Evolutionary conservation across 2,113 vertebrate genomes (phyloP).

Genomic region (Formicarius rufipectus): DNA sequence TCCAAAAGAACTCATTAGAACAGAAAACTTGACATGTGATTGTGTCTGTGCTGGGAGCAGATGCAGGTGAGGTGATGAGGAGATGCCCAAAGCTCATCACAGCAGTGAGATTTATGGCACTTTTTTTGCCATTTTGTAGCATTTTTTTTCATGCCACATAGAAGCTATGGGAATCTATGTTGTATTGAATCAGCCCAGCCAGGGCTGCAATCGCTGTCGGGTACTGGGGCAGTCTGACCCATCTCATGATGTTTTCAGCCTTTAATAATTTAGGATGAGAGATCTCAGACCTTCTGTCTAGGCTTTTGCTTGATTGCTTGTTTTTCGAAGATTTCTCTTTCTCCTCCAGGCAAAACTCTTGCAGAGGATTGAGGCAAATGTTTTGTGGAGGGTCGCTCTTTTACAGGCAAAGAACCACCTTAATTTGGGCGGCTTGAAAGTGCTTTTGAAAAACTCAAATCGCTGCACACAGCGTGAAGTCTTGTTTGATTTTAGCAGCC

Average conservation of each 20-base stretch:
- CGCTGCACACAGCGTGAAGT: background rate
- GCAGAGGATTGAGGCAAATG: background rate
- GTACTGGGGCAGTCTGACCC: background rate
- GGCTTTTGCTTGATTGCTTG: background rate
- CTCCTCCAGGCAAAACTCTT: background rate
- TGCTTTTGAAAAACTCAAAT: background rate
- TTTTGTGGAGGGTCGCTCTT: background rate
- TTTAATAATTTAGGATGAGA: background rate
- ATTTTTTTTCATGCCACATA: background rate
- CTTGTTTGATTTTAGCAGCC: background rate
- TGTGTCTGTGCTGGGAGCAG: accelerated
- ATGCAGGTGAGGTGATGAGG: background rate
- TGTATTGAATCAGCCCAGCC: background rate
- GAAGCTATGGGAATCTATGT: background rate
- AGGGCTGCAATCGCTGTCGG: background rate
- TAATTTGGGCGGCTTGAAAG: conserved; percentile 7
- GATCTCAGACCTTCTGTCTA: background rate
- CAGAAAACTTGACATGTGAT: background rate
- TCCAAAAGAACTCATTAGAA: background rate
- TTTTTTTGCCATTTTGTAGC: background rate
- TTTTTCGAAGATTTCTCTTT: conserved; percentile 1
- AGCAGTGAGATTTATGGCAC: background rate
- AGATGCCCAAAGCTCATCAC: background rate
- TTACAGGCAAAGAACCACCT: accelerated
- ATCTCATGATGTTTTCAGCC: background rate